Percentiles rank a stretch among this genome's conserved stretches.
Evolutionary conservation across 1,140 invertebrate genomes (phyloP).

Genomic region (Pteromalus puparum): DNA sequence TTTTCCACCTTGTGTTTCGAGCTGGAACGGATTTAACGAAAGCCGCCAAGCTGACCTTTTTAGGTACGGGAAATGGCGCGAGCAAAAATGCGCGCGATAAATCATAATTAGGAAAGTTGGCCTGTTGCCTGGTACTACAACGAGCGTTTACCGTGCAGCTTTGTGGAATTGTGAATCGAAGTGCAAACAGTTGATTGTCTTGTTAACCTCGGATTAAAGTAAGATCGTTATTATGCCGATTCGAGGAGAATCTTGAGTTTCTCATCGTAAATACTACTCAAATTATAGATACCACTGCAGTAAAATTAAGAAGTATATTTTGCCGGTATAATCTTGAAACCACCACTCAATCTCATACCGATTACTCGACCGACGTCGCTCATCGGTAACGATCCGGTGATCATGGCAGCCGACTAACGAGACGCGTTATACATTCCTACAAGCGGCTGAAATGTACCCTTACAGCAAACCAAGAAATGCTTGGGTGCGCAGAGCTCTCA

Average conservation of each 20-base stretch:
- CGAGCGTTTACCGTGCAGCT: background rate
- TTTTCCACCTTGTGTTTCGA: slow-evolving; percentile 1
- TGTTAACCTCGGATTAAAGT: background rate
- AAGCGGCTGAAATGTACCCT: no score
- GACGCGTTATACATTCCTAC: background rate
- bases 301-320: no score
- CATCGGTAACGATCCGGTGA: no score
- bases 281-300: no score
- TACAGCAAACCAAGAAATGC: no score
- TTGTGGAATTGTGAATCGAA: slow-evolving; percentile 8
- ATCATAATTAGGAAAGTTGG: slow-evolving; percentile 41
- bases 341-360: no score
- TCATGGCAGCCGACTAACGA: background rate
- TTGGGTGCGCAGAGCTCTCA: no score
- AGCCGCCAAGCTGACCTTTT: background rate
- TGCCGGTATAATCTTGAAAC: no score
- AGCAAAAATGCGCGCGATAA: slow-evolving; percentile 15
- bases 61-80: background rate
- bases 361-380: no score
- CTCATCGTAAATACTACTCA: no score
- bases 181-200: slow-evolving; percentile 18
- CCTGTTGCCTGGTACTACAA: background rate
- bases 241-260: no score
- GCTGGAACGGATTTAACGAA: slow-evolving; percentile 19
- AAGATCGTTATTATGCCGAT: background rate